phyloP scores from a whole-genome alignment of 1,140 invertebrate genomes.

The Tyrophagus putrescentiae region DNA sequence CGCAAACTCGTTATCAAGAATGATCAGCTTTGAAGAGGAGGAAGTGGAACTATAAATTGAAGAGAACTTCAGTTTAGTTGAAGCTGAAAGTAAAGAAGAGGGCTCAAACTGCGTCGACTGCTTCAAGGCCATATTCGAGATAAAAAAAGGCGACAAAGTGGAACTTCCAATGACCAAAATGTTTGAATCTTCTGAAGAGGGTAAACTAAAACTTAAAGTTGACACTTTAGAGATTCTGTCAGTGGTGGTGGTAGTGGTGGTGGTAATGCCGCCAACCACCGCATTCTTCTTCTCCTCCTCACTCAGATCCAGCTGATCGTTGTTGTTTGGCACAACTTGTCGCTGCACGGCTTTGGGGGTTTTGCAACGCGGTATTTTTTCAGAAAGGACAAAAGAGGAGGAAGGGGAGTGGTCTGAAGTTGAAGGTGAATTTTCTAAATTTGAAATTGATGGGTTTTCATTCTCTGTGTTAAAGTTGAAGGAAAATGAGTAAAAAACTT shows the following conservation, averaged over 20 bases:
- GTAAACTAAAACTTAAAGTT: neutral
- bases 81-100: neutral
- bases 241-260: slow-evolving; percentile 27
- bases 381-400: neutral
- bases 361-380: slow-evolving; percentile 16
- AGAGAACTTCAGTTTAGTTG: neutral
- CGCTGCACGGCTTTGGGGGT: slow-evolving; percentile 11
- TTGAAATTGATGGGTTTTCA: neutral
- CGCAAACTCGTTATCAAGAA: too few species aligned
- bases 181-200: neutral
- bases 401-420: neutral
- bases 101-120: neutral
- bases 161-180: neutral
- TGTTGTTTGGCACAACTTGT: slow-evolving; percentile 3
- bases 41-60: slow-evolving; percentile 24
- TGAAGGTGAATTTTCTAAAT: neutral
- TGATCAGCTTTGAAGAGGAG: too few species aligned
- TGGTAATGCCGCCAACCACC: slow-evolving; percentile 28
- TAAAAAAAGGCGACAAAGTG: neutral
- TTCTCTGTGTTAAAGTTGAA: too few species aligned
- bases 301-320: neutral
- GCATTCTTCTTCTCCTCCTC: slow-evolving; percentile 17
- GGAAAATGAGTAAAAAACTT: too few species aligned
- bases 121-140: neutral
- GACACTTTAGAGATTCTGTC: slow-evolving; percentile 22